Evolutionary conservation across 2,797 vertebrate genomes (phyloP).

Genomic region (Ctenochaetus hawaiiensis): DNA sequence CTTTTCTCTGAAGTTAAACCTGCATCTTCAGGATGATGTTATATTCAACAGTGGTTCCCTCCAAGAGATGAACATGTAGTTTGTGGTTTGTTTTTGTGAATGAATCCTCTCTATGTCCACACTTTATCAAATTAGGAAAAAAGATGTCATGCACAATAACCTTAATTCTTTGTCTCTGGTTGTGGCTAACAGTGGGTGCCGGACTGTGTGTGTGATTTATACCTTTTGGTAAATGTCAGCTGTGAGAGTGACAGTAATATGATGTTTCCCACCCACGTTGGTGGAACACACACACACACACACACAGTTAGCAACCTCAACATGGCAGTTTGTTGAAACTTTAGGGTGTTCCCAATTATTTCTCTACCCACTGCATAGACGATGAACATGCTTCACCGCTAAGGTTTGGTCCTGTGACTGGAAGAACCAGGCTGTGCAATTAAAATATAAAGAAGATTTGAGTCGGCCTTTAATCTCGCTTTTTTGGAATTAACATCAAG

Average conservation of each 20-base stretch:
- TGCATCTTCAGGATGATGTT: constrained; percentile 24
- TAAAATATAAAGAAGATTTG: constrained; percentile 30
- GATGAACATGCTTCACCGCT: constrained; percentile 40
- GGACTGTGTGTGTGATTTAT: constrained; percentile 66
- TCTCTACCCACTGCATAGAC: constrained; percentile 61
- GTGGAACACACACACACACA: constrained; percentile 65
- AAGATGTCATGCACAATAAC: constrained; percentile 61
- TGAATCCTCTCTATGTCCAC: constrained; percentile 43
- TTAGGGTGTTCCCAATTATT: constrained; percentile 70
- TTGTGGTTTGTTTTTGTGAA: constrained; percentile 48
- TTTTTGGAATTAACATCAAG: constrained; percentile 22
- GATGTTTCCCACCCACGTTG: constrained; percentile 81
- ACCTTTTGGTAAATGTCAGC: constrained; percentile 65
- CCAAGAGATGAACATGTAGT: constrained; percentile 38
- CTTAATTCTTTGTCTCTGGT: constrained; percentile 55
- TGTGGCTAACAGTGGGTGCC: constrained; percentile 34
- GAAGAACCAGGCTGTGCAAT: constrained; percentile 19
- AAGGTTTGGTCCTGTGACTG: constrained; percentile 34
- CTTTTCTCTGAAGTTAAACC: constrained; percentile 31
- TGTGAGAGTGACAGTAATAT: constrained; percentile 77
- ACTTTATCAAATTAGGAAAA: constrained; percentile 58
- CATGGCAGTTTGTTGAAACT: constrained; percentile 58
- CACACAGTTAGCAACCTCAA: constrained; percentile 77
- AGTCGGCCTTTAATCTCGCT: constrained; percentile 18
- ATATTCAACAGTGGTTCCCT: constrained; percentile 28